Evolutionary conservation across 2,113 vertebrate genomes (phyloP), one percentile per base, ranked within the genome.

Genomic region (Notiomystis cincta): DNA sequence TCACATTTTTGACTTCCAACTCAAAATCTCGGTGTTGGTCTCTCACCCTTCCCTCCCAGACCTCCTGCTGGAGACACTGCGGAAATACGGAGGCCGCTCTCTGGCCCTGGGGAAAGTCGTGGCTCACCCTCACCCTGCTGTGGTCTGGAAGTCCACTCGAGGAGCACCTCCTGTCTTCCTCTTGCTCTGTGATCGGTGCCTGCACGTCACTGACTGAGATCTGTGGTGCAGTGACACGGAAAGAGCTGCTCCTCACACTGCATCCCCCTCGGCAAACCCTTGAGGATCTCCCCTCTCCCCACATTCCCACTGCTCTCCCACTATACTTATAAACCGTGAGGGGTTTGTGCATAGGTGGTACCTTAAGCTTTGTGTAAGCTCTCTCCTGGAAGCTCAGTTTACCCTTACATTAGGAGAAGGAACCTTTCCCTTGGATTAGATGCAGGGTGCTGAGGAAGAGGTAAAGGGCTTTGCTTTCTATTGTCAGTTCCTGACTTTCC

Each of bases 271-370:
- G 13, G 50, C 60, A 75, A 78, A 53, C 11, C 37, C 38, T 17
- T 24, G 3, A 23, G 69, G 45, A 8, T 24, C 33, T 62, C 27
- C 24, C 9, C 38, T 10, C 2, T 35, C 40, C 35, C n/a, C 0
- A 0, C 1, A 3, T 28, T 54, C 71, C 73, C 15, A 7, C 48
- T 3, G 10, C 73, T 21, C 44, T 35, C 38, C 38, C 48, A 2
- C 37, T 27, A 0, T 2, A 2, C 38, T 38, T 33, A 5, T 42
- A 33, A 35, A 61, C 35, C n/a, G 7, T 0, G 5, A 24, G 11
- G 42, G 37, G 6, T 57, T 80, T 72, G 25, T 33, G 10, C 24
- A 11, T 1, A n/a, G 66, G 17, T 69, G 9, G 40, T 70, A 9
- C 54, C 50, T 75, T 4, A 9, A 82, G 42, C 22, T 65, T 58